Evolutionary conservation across 2,888 invertebrate genomes (phyloP).

Genomic region (Drosophila nigritarsus): DNA sequence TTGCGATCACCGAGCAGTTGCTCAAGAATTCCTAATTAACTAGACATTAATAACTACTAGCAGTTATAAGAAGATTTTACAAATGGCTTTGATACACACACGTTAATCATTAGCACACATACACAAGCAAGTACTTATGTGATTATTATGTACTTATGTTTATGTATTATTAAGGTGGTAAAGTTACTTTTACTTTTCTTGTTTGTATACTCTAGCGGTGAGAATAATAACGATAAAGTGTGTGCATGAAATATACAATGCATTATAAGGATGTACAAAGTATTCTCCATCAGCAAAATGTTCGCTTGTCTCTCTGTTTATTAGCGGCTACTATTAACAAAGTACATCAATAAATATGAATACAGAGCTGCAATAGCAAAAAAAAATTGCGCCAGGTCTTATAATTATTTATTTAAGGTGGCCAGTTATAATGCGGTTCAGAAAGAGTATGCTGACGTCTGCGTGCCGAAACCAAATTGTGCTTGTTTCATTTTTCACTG

Average conservation of each 20-base stretch:
- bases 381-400: not conserved
- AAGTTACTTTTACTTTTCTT: conserved; percentile 71
- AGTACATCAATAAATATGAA: not conserved
- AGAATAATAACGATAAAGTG: not conserved
- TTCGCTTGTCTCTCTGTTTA: too few species aligned
- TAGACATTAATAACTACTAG: not conserved
- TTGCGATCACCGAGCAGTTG: not conserved
- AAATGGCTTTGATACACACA: not conserved
- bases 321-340: not conserved
- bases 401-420: not conserved
- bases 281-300: too few species aligned
- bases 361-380: not conserved
- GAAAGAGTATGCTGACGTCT: not conserved
- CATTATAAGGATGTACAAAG: not conserved
- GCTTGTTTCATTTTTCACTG: conserved; percentile 28
- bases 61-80: not conserved
- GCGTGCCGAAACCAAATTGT: not conserved
- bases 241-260: not conserved
- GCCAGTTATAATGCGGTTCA: not conserved
- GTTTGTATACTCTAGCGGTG: conserved; percentile 27
- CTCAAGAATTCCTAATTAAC: not conserved
- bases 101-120: not conserved
- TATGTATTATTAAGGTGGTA: conserved; percentile 43
- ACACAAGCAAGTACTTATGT: not conserved
- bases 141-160: conserved; percentile 1